These are phyloP conservation scores for Albula goreensis DNA, from an alignment of 2,113 vertebrate species.

Conservation along the genomic window DNA sequence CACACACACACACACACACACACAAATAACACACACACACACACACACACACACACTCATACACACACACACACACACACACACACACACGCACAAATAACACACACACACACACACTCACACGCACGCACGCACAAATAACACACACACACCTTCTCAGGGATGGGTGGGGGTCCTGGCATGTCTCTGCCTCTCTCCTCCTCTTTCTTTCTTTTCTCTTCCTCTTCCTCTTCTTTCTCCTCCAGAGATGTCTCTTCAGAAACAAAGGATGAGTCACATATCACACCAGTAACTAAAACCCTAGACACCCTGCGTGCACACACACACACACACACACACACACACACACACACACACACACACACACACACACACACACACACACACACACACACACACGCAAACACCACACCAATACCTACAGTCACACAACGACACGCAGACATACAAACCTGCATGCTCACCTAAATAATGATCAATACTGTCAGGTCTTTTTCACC, in stretches of 20 bases:
- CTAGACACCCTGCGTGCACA: no score
- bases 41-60: background rate
- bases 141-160: conserved; percentile 57
- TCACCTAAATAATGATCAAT: no score
- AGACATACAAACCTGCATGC: no score
- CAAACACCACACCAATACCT: no score
- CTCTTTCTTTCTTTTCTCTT: conserved; percentile 35
- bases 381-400: no score
- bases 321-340: background rate
- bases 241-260: conserved; percentile 43
- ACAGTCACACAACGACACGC: no score
- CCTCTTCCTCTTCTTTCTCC: conserved; percentile 49
- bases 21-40: background rate
- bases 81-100: background rate
- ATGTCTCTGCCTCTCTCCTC: conserved; percentile 49
- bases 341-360: background rate
- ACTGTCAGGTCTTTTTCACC: no score
- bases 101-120: background rate
- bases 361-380: background rate
- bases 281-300: no score
- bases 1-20: background rate
- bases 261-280: background rate
- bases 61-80: background rate
- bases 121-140: background rate
- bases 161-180: conserved; percentile 60